phyloP scores from a whole-genome alignment of 2,888 invertebrate genomes.

The Malthinus flaveolus region DNA sequence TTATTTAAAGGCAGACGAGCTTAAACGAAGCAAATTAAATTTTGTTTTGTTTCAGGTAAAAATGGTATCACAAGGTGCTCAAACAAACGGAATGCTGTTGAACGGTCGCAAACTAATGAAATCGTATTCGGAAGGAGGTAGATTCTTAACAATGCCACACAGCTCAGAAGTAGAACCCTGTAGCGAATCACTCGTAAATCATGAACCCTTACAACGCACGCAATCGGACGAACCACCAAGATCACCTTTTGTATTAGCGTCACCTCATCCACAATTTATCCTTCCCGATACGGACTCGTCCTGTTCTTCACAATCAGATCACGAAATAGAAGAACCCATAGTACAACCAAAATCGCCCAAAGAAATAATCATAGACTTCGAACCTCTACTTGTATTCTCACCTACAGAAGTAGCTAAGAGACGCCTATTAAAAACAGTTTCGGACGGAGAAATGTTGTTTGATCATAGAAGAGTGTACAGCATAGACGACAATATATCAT shows the following conservation, averaged over 20 bases:
- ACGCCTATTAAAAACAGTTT: slow-evolving; percentile 73
- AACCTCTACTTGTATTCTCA: slow-evolving; percentile 71
- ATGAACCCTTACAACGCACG: slow-evolving; percentile 78
- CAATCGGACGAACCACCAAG: slow-evolving; percentile 84
- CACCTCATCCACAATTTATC: slow-evolving; percentile 55
- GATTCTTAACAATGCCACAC: slow-evolving; percentile 51
- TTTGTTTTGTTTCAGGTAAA: slow-evolving; percentile 62
- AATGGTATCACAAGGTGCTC: slow-evolving; percentile 89
- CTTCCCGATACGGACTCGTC: slow-evolving; percentile 51
- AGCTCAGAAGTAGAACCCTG: slow-evolving; percentile 39
- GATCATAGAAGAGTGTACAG: slow-evolving; percentile 60
- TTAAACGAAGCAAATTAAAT: neutral
- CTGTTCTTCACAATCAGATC: slow-evolving; percentile 47
- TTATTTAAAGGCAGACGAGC: neutral
- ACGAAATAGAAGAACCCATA: slow-evolving; percentile 49
- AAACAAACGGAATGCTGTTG: slow-evolving; percentile 77
- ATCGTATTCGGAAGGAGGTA: slow-evolving; percentile 77
- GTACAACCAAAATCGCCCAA: slow-evolving; percentile 67
- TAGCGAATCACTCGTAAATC: slow-evolving; percentile 56
- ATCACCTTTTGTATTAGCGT: slow-evolving; percentile 68
- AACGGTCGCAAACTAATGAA: slow-evolving; percentile 79
- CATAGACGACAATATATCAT: slow-evolving; percentile 53
- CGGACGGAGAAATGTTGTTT: slow-evolving; percentile 77
- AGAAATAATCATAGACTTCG: slow-evolving; percentile 87
- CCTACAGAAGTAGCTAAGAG: slow-evolving; percentile 52